Conservation (phyloP, 2,113 vertebrate genomes). For the Salvelinus sp. region DNA sequence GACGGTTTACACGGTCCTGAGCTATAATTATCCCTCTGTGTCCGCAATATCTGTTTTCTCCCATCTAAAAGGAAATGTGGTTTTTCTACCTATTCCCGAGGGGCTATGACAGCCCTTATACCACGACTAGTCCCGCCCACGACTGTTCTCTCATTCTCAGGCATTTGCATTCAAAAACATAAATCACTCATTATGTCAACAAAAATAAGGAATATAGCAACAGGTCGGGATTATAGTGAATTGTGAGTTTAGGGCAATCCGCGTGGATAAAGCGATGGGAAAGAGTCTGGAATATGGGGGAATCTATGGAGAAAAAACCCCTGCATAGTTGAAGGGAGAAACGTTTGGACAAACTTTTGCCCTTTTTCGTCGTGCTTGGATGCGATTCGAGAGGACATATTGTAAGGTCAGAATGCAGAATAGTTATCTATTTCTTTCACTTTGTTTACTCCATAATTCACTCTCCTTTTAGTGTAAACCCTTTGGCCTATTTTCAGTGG, state of each 20-base stretch:
- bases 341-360: conserved; percentile 51
- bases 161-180: conserved; percentile 68
- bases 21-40: conserved; percentile 52
- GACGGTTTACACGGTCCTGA: background rate
- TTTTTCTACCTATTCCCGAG: conserved; percentile 70
- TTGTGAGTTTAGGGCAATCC: conserved; percentile 40
- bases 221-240: conserved; percentile 35
- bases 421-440: conserved; percentile 8
- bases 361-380: conserved; percentile 58
- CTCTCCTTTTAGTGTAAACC: conserved; percentile 15
- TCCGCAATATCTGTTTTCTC: conserved; percentile 53
- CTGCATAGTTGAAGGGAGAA: conserved; percentile 42
- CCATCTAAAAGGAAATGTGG: conserved; percentile 65
- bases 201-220: conserved; percentile 59
- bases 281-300: conserved; percentile 27
- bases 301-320: conserved; percentile 42
- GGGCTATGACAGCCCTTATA: conserved; percentile 72
- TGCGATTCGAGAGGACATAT: conserved; percentile 52
- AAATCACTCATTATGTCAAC: conserved; percentile 69
- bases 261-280: conserved; percentile 42
- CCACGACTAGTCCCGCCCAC: conserved; percentile 74
- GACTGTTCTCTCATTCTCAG: conserved; percentile 63
- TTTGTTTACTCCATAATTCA: conserved; percentile 24
- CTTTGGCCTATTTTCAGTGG: background rate
- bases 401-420: conserved; percentile 59